Base-by-base conservation (phyloP, 2,797 vertebrate species). In the Xyrichtys novacula region DNA sequence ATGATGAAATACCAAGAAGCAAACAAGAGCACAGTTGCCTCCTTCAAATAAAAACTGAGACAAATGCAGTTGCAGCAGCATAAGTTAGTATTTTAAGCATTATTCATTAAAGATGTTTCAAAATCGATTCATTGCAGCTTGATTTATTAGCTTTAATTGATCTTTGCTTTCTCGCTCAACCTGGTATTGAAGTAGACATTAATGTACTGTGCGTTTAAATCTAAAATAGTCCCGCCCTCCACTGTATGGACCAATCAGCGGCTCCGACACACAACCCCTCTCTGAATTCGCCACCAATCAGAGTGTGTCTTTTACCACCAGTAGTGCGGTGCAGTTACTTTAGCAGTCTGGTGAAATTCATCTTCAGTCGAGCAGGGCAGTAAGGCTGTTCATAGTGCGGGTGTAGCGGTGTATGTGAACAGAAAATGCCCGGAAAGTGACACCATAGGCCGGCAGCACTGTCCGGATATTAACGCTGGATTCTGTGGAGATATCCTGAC, bases 151-250 rank as follows among this genome's bases (percentile, higher is more conserved):
- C 6, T 20, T 40, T 17, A 6, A 31, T 55, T 56, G 29, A 48
- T 36, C 1, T 1, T 26, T 39, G 23, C 23, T 3, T 48, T 42
- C 10, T 43, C 6, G 1, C 3, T 38, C 2, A 52, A 22, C 7
- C 26, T 38, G 0, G 34, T 29, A 38, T n/a, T 2, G 0, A 63
- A 17, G 23, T 16, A 23, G 14, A 1, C 7, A 11, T 4, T 5
- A 15, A 22, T 31, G 62, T 55, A 77, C 91, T 91, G 85, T 71
- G 39, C 19, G 72, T 91, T 93, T 93, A 92, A 92, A 86, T 80
- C 14, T 6, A 7, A 42, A 7, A 1, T 54, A 43, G 71, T 31
- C 14, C 80, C 81, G 77, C 85, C 88, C 76, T 43, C 0, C n/a
- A 3, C 15, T 3, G 1, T 15, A 0, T 7, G 1, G 52, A 26